Conservation (phyloP, 2,888 invertebrate species). For the Trachelus iudaicus region DNA sequence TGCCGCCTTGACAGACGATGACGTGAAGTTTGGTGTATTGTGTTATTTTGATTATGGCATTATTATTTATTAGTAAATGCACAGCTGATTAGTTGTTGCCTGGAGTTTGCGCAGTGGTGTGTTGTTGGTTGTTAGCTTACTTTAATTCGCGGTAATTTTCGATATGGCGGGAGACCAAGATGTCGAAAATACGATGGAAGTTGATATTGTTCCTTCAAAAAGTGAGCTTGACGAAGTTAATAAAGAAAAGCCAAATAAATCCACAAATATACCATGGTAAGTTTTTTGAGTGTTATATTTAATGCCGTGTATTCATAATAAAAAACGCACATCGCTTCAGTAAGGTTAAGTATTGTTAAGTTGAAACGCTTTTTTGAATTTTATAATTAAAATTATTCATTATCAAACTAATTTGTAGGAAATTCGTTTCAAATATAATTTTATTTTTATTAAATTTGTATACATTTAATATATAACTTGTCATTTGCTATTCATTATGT, state of each 20-base stretch:
- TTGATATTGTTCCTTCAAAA: conserved; percentile 47
- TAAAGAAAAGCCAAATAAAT: conserved; percentile 35
- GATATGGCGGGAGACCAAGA: conserved; percentile 41
- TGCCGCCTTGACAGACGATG: not conserved
- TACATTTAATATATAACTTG: not conserved
- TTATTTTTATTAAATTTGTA: not conserved
- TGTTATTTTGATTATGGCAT: not conserved
- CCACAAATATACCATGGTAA: conserved; percentile 49
- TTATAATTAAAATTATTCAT: not conserved
- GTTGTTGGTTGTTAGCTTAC: not conserved
- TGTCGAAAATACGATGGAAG: conserved; percentile 43
- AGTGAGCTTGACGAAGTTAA: conserved; percentile 26
- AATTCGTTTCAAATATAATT: not conserved
- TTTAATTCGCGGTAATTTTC: not conserved
- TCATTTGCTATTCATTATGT: not conserved
- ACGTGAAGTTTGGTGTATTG: not conserved
- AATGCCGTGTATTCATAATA: conserved; percentile 7
- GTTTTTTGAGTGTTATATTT: conserved; percentile 9
- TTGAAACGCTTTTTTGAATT: not conserved
- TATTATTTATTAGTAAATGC: not conserved
- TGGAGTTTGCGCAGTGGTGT: not conserved
- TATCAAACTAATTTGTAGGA: not conserved
- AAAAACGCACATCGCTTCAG: not conserved
- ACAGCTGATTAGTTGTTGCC: not conserved
- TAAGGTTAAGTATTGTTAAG: not conserved